Evolutionary conservation across 2,113 vertebrate species (phyloP), one percentile per base, ranked within the genome.

Genomic region (Megaceryle maxima): DNA sequence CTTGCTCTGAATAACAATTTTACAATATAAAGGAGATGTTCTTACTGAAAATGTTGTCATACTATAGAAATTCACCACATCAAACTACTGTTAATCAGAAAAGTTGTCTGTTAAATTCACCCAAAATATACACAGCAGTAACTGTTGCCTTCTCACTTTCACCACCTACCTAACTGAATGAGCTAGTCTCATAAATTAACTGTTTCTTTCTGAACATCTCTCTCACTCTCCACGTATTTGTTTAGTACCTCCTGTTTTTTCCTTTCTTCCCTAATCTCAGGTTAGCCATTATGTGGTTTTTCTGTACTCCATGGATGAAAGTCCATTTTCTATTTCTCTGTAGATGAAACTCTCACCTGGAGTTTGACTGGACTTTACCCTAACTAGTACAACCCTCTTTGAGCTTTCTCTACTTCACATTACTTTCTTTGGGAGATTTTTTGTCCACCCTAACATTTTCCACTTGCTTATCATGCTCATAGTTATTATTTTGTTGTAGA

Each of bases 141-240:
- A 53, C 21, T 12, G 7, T 13, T 35, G 24, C 26, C 28, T 53
- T 8, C 9, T n/a, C n/a, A 29, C 16, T 88, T 90, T 56, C 53
- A 70, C 24, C 0, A 0, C 50, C 26, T 62, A 11, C 18, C 15
- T 51, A 69, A 56, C 20, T 19, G 25, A 83, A 43, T 9, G 3
- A 31, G 9, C 16, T 26, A 17, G 7, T 60, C 25, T 56, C 12
- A 72, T 26, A 67, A 80, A 51, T 51, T 11, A 21, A n/a, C 17
- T 50, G 3, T 80, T 81, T 35, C 20, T 78, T 85, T 84, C 31
- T 72, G 70, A 72, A 57, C 15, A 26, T 17, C 9, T 55, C 18
- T 53, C 57, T 75, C 22, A 69, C 20, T 51, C 35, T 95, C 20
- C 15, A 16, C 26, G 9, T 22, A 35, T 64, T 81, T 86, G 8